phyloP scores from a whole-genome alignment of 2,113 vertebrate genomes.

The Crotophaga sulcirostris region DNA sequence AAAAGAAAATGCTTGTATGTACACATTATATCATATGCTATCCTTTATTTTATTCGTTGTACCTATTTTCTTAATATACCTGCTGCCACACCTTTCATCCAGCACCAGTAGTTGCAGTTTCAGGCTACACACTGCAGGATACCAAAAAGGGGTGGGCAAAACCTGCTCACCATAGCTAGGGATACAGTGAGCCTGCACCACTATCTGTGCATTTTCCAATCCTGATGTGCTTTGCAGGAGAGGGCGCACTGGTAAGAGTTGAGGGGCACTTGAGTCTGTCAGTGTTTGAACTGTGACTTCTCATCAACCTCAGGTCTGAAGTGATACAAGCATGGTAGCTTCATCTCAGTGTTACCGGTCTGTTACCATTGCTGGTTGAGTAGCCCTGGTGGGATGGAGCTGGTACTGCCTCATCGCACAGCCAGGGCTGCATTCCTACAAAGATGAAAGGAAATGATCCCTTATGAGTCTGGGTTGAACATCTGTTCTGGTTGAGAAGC shows the following conservation, averaged over 20 bases:
- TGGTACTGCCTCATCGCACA: neutral
- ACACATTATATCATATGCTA: conserved; percentile 76
- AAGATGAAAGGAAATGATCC: neutral
- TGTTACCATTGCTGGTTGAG: neutral
- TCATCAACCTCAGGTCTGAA: conserved; percentile 18
- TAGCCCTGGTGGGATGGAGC: neutral
- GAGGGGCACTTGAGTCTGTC: neutral
- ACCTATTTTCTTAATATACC: conserved; percentile 74
- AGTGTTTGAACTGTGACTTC: neutral
- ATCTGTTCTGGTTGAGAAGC: conserved; percentile 11
- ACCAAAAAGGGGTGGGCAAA: conserved; percentile 52
- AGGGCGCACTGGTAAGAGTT: neutral
- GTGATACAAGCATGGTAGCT: neutral
- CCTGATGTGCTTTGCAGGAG: neutral
- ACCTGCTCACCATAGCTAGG: neutral
- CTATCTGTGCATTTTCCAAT: neutral
- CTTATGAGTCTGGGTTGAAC: conserved; percentile 1
- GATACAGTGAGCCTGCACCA: neutral
- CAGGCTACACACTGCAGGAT: conserved; percentile 54
- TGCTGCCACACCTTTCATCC: conserved; percentile 52
- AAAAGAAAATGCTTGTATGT: conserved; percentile 74
- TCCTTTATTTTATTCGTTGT: conserved; percentile 76
- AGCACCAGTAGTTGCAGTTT: conserved; percentile 20
- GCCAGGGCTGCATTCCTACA: neutral
- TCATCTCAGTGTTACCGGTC: neutral